Evolutionary conservation across 2,888 invertebrate species (phyloP).

Genomic region (Eutolmus rufibarbis): DNA sequence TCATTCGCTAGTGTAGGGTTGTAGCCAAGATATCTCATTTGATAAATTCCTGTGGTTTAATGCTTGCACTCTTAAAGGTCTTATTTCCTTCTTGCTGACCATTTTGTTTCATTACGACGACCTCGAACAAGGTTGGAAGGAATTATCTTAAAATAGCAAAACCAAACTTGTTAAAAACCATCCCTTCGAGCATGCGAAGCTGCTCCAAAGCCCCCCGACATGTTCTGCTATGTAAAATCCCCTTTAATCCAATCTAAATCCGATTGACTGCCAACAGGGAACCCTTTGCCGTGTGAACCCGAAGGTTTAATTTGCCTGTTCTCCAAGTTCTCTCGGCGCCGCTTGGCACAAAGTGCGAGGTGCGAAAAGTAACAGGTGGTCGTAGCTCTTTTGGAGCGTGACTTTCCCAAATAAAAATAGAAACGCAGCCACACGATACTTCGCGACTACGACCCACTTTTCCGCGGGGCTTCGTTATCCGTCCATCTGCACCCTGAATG

Average conservation of each 20-base stretch:
- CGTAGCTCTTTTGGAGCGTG: background rate
- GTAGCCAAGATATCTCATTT: no score
- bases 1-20: background rate
- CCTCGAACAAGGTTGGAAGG: background rate
- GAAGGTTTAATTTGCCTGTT: background rate
- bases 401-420: conserved; percentile 17
- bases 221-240: background rate
- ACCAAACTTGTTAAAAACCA: background rate
- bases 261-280: background rate
- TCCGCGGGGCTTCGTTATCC: background rate
- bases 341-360: background rate
- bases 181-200: background rate
- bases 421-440: background rate
- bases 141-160: background rate
- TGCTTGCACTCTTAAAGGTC: background rate
- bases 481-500: background rate
- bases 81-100: background rate
- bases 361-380: conserved; percentile 16
- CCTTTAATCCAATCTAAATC: background rate
- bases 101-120: background rate
- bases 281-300: background rate
- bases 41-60: background rate
- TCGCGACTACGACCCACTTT: background rate
- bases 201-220: background rate
- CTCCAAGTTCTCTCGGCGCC: background rate